A percentile compares a stretch with the other conserved stretches of the same genome.
These are phyloP conservation scores for Mythimna ferrago DNA, from an alignment of 2,888 invertebrate species.

Conservation along the genomic window DNA sequence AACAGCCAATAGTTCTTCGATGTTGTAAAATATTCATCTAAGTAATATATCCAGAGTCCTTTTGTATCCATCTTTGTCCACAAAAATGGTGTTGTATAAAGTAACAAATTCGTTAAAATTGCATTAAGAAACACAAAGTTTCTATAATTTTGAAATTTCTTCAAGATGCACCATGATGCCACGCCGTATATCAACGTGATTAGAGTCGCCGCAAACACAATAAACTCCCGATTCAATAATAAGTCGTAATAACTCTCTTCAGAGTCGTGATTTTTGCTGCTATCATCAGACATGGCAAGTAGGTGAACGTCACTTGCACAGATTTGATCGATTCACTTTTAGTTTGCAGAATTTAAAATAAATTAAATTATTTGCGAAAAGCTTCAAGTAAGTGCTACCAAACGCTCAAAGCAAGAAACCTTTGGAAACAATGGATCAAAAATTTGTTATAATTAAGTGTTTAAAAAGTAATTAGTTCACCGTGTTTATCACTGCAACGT, in stretches of 20 bases:
- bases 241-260: neutral
- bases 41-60: too few relatives aligned
- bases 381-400: neutral
- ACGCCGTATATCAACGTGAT: neutral
- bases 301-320: too few relatives aligned
- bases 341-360: neutral
- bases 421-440: neutral
- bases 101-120: neutral
- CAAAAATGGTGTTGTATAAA: neutral
- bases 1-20: conserved; percentile 1
- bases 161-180: conserved; percentile 2
- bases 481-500: too few relatives aligned
- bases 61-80: neutral
- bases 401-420: neutral
- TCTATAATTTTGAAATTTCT: conserved; percentile 2
- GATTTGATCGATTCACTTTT: too few relatives aligned
- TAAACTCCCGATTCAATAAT: neutral
- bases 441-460: too few relatives aligned
- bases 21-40: neutral
- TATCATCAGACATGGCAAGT: neutral
- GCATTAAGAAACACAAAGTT: conserved; percentile 5
- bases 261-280: neutral
- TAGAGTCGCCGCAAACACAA: neutral
- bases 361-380: neutral
- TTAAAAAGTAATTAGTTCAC: too few relatives aligned